Base-by-base conservation (phyloP, 2,797 vertebrate species). In the Enteromius mattozi region DNA sequence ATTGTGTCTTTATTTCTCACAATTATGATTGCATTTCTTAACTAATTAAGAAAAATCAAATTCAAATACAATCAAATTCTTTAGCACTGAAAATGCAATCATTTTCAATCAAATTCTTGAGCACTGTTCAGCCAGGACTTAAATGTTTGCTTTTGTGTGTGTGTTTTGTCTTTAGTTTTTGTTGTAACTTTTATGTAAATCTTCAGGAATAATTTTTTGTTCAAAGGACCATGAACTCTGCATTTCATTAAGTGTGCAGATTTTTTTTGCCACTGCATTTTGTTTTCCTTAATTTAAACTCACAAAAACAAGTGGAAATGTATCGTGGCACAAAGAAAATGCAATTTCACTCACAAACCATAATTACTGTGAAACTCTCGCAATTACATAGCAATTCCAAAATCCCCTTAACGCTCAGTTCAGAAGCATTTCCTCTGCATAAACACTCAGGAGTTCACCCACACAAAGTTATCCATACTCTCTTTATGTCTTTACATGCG, bases 291-390 rank as follows among this genome's bases (percentile, higher is more conserved):
- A 5, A 61, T 61, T 61, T 61, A 27, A 61, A 27, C 24, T 61
- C 59, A 27, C n/a, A 27, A 61, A 61, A 61, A 27, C 24, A 61
- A 61, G 16, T 35, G 16, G 30, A 35, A 66, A 66, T 35, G 16
- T 3, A 17, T 66, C 0, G 7, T 27, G 16, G 7, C 0, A 0
- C 35, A 66, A 66, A 66, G 7, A 90, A 89, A 90, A n/a, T 87
- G 88, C 87, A 1, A 92, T 93, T 93, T 92, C 91, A 88, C 14
- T 92, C 65, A 78, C 21, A 93, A 93, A 94, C 92, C 92, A 93
- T 56, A 66, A 69, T 89, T 90, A 86, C 90, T 88, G 80, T 84
- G 82, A 86, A 27, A 83, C 82, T 65, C 5, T 71, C 0, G 13
- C 21, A 63, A 51, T 69, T 86, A 27, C 83, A 14, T 27, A 78